These are phyloP conservation scores for Danio kyathit DNA, from an alignment of 2,797 vertebrate species.

Conservation along the genomic window DNA sequence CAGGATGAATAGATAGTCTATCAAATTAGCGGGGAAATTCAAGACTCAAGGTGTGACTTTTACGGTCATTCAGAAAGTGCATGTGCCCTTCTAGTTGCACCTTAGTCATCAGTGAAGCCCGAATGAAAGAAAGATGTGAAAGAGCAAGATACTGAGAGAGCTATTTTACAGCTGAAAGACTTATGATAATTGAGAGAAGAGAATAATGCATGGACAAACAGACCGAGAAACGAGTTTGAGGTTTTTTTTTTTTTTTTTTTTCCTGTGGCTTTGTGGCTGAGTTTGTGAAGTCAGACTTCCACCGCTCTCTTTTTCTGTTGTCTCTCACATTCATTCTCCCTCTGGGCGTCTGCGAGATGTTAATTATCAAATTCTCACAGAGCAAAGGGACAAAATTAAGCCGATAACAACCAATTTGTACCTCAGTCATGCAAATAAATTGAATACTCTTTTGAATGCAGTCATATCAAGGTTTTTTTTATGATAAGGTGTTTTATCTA, in stretches of 20 bases:
- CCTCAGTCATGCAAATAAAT: conserved; percentile 26
- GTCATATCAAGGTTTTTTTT: not conserved
- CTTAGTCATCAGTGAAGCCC: conserved; percentile 32
- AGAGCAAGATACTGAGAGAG: conserved; percentile 49
- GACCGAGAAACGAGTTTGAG: conserved; percentile 7
- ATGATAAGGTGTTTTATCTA: not conserved
- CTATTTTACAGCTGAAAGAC: conserved; percentile 65
- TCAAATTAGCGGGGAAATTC: not conserved
- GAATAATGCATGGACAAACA: conserved; percentile 40
- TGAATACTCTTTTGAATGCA: not conserved
- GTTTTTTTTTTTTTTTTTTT: conserved; percentile 30
- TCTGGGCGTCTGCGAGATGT: not conserved
- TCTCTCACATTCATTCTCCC: conserved; percentile 1
- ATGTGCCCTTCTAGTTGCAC: conserved; percentile 5
- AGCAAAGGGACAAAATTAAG: not conserved
- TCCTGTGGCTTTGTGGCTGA: not conserved
- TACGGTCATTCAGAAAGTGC: not conserved
- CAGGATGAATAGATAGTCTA: not conserved
- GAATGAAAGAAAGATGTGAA: conserved; percentile 51
- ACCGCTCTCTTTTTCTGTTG: not conserved
- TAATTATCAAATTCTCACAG: conserved; percentile 3
- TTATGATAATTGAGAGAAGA: conserved; percentile 55
- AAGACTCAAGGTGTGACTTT: conserved; percentile 3
- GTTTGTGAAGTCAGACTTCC: conserved; percentile 9
- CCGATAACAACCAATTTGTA: not conserved